Conservation (phyloP, 2,113 vertebrate genomes). For the Scortum barcoo region DNA sequence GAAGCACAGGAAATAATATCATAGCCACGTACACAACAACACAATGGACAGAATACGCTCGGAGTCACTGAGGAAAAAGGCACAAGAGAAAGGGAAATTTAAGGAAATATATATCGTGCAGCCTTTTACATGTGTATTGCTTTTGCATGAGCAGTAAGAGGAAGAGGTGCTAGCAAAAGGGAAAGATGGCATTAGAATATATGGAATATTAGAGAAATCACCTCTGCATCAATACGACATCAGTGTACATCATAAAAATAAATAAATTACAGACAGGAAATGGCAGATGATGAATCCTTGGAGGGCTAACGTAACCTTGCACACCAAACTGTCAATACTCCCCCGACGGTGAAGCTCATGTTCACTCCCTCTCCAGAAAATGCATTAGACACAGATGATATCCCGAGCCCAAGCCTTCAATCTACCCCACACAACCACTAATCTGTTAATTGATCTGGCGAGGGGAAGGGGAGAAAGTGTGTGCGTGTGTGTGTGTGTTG, state of each 20-base stretch:
- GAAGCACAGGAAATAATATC: background rate
- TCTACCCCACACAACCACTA: conserved; percentile 61
- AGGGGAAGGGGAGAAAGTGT: conserved; percentile 15
- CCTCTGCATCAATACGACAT: conserved; percentile 19
- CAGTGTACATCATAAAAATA: conserved; percentile 42
- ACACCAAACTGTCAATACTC: conserved; percentile 71
- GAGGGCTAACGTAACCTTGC: conserved; percentile 68
- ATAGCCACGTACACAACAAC: background rate
- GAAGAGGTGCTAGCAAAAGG: background rate
- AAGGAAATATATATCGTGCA: background rate
- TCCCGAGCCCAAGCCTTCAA: conserved; percentile 47
- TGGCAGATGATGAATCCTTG: conserved; percentile 63
- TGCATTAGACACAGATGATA: conserved; percentile 76
- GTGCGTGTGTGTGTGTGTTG: conserved; percentile 46
- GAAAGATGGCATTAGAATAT: background rate
- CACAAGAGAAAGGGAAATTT: background rate
- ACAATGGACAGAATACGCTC: background rate
- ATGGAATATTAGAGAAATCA: background rate
- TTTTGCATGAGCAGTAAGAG: background rate
- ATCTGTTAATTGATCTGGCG: conserved; percentile 81
- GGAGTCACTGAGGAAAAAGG: background rate
- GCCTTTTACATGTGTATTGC: background rate
- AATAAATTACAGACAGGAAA: conserved; percentile 73
- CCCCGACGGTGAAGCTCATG: conserved; percentile 67
- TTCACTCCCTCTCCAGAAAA: conserved; percentile 69